A percentile compares a stretch with the other conserved stretches of the same genome.
These are phyloP conservation scores for Seriola dumerili DNA, from an alignment of 2,113 vertebrate species.

Conservation along the genomic window DNA sequence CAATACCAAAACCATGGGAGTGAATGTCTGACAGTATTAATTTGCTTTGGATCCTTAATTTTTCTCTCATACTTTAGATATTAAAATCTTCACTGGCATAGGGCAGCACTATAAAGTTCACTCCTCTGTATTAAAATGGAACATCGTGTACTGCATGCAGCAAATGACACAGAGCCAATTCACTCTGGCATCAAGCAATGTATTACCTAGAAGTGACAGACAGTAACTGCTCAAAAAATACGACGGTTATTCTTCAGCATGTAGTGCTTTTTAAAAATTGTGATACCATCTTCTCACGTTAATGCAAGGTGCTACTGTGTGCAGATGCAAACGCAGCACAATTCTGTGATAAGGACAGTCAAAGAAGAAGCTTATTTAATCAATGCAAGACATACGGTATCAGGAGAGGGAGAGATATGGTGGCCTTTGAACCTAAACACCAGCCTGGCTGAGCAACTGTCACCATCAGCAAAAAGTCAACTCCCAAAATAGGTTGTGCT, in stretches of 20 bases:
- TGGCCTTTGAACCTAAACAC: slow-evolving; percentile 52
- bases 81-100: slow-evolving; percentile 25
- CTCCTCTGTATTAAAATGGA: slow-evolving; percentile 9
- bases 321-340: slow-evolving; percentile 43
- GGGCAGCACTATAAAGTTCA: not conserved
- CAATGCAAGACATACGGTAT: slow-evolving; percentile 29
- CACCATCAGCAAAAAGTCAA: slow-evolving; percentile 58
- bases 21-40: slow-evolving; percentile 13
- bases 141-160: not conserved
- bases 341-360: slow-evolving; percentile 27
- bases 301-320: slow-evolving; percentile 15
- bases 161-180: slow-evolving; percentile 11
- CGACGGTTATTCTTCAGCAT: not conserved
- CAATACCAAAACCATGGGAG: slow-evolving; percentile 6
- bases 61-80: slow-evolving; percentile 8
- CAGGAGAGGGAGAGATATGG: slow-evolving; percentile 1
- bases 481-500: slow-evolving; percentile 48
- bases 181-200: not conserved
- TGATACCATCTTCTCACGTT: not conserved
- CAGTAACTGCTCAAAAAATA: not conserved
- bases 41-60: slow-evolving; percentile 23
- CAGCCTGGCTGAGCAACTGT: slow-evolving; percentile 43
- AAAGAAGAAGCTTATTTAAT: slow-evolving; percentile 51
- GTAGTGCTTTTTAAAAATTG: not conserved
- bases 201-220: not conserved